Evolutionary conservation across 2,888 invertebrate species (phyloP), one percentile per base, ranked within the genome.

Genomic region (Colostygia pectinataria): DNA sequence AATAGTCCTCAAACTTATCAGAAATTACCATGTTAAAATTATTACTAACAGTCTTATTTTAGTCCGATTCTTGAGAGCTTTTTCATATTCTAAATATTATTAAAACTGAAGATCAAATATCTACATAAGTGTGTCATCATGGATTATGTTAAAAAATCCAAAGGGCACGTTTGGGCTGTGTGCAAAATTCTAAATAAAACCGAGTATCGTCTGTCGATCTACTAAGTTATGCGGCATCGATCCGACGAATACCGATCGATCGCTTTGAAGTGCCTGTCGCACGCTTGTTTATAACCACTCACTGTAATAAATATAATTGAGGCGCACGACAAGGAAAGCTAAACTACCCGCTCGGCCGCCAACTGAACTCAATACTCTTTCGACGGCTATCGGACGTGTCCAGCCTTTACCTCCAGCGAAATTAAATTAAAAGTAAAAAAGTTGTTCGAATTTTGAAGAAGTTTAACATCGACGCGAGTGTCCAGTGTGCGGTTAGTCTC

Each of bases 271-370:
- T 87, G 63, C 58, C 74, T 77, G 78, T 83, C 81, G 74, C 61
- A 63, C 62, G 75, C 72, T 77, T 83, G 85, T 83, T 88, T 86
- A 85, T 80, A 85, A 83, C 78, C 73, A 71, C 77, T 74, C 76
- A 77, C 77, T 82, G 85, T 82, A 88, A 86, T 88, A 89, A 87
- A 90, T 89, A 89, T 86, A 89, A 86, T 88, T 82, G 80, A 85
- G 83, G 79, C 83, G 71, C 78, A 76, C 80, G 82, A 82, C 83
- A 82, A 73, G 75, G 71, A 75, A 74, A 76, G 74, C 74, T 67
- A 70, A 72, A 48, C 48, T 43, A 52, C 32, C 46, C 79, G 75
- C 74, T 72, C 73, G 81, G 74, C 73, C 71, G 83, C 80, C 80
- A 77, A 76, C 77, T 74, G 76, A 75, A 80, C 80, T 86, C 85